phyloP scores from a whole-genome alignment of 2,888 invertebrate genomes.

The Acrobasis repandana region DNA sequence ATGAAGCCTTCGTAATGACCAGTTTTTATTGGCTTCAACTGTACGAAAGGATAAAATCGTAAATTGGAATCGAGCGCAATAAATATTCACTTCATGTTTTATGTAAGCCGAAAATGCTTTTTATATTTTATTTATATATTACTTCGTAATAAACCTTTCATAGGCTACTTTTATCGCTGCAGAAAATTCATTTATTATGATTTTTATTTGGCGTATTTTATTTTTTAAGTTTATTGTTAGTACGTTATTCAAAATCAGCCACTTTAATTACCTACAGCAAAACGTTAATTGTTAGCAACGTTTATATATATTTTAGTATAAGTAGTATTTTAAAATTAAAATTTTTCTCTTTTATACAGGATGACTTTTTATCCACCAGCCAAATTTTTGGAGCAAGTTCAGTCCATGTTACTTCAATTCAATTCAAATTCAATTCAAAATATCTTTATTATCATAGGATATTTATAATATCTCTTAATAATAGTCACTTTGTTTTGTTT shows the following conservation, averaged over 20 bases:
- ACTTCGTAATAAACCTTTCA: not conserved
- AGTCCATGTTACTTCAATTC: too few species aligned
- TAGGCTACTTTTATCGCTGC: not conserved
- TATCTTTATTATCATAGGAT: too few species aligned
- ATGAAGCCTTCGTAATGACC: slow-evolving; percentile 4
- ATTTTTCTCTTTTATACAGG: too few species aligned
- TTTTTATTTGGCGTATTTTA: not conserved
- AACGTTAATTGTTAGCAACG: too few species aligned
- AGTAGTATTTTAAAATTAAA: too few species aligned
- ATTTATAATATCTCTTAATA: too few species aligned
- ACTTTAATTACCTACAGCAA: too few species aligned
- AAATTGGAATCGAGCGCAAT: slow-evolving; percentile 13
- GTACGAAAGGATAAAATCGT: slow-evolving; percentile 11
- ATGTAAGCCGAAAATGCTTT: slow-evolving; percentile 5
- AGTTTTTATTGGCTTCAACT: slow-evolving; percentile 17
- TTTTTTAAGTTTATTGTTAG: not conserved
- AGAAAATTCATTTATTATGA: not conserved
- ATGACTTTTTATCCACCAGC: too few species aligned
- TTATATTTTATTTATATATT: slow-evolving; percentile 2
- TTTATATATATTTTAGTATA: too few species aligned
- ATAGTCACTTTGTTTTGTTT: too few species aligned
- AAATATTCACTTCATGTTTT: slow-evolving; percentile 19
- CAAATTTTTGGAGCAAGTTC: too few species aligned
- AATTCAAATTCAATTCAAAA: too few species aligned
- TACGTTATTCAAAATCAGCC: not conserved